phyloP scores from a whole-genome alignment of 2,113 vertebrate species.

The Puma concolor region DNA sequence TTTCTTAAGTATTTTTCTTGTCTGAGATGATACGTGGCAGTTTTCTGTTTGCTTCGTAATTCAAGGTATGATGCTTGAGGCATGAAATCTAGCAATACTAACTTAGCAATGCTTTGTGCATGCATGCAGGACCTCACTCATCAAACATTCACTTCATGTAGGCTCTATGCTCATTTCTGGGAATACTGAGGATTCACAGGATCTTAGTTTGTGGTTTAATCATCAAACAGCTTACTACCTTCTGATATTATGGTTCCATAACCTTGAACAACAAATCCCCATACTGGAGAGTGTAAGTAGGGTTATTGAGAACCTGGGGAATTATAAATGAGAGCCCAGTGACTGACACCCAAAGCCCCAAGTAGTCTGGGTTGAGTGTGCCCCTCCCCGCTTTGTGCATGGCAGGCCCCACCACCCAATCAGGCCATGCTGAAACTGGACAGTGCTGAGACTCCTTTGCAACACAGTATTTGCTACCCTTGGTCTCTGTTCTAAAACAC shows the following conservation, averaged over 20 bases:
- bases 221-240: not conserved
- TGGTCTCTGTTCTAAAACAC: not conserved
- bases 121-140: not conserved
- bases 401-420: too few species aligned
- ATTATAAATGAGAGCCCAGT: not conserved
- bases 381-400: fast-evolving
- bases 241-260: not conserved
- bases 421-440: fast-evolving
- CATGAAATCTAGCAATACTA: not conserved
- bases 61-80: not conserved
- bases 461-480: not conserved
- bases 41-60: not conserved
- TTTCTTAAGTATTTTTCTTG: not conserved
- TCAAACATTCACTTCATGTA: not conserved
- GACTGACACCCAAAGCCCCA: too few species aligned
- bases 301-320: not conserved
- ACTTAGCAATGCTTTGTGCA: fast-evolving
- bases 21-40: not conserved
- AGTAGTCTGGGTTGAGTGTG: not conserved
- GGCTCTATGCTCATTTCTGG: not conserved
- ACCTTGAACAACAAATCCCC: not conserved
- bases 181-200: not conserved
- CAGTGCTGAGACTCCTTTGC: not conserved
- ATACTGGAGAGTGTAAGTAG: not conserved
- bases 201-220: not conserved